phyloP scores from a whole-genome alignment of 2,888 invertebrate genomes.

The Caenorhabditis auriculariae region DNA sequence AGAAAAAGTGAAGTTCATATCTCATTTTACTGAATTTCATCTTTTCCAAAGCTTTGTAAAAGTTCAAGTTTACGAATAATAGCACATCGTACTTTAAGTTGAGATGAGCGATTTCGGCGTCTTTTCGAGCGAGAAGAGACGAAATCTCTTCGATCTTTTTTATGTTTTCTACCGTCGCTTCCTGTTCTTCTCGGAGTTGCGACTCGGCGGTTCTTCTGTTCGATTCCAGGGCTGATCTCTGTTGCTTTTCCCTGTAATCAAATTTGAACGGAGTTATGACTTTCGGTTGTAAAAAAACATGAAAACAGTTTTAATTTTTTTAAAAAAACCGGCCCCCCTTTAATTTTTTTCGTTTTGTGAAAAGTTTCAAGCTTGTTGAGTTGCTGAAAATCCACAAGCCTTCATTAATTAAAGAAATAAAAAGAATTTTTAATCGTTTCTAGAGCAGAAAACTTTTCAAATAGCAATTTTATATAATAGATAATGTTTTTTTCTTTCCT shows the following conservation, averaged over 20 bases:
- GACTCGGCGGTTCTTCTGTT: constrained; percentile 32
- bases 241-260: constrained; percentile 43
- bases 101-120: constrained; percentile 75
- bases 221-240: constrained; percentile 24
- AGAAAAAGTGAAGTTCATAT: neutral
- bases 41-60: no score
- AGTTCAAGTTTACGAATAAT: neutral
- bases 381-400: constrained; percentile 87
- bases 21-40: no score
- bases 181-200: constrained; percentile 78
- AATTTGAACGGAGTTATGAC: neutral
- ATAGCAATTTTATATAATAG: no score
- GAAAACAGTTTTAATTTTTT: constrained; percentile 3
- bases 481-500: neutral
- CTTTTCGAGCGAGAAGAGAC: constrained; percentile 80
- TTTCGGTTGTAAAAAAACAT: neutral
- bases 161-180: constrained; percentile 89
- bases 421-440: neutral
- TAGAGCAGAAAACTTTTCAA: no score
- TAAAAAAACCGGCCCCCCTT: constrained; percentile 10
- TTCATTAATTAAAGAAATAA: constrained; percentile 64
- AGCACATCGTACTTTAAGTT: constrained; percentile 68
- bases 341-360: no score
- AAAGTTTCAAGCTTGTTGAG: constrained; percentile 87
- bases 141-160: constrained; percentile 85